Evolutionary conservation across 2,888 invertebrate species (phyloP).

Genomic region (Pterobdella sp.): DNA sequence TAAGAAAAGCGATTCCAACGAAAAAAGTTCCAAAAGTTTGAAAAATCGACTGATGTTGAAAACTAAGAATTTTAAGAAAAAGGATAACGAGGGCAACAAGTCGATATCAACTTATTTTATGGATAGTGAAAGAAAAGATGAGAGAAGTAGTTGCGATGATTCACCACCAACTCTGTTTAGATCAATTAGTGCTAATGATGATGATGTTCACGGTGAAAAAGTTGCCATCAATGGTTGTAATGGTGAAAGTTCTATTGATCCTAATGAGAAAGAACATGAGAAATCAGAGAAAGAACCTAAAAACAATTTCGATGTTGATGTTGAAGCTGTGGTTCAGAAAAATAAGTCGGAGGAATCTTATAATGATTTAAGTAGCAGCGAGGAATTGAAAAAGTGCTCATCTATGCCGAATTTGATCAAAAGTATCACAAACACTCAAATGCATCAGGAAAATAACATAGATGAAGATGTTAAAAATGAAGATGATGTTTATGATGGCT

Average conservation of each 20-base stretch:
- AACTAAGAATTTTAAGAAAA: neutral
- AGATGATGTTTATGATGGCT: neutral
- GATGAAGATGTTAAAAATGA: neutral
- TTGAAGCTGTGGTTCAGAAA: neutral
- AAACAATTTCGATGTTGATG: neutral
- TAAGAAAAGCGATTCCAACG: neutral
- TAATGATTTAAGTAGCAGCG: neutral
- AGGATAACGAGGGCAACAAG: neutral
- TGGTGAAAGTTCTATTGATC: neutral
- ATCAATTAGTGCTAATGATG: neutral
- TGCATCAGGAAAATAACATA: neutral
- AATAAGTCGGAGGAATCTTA: too few relatives aligned
- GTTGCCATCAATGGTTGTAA: neutral
- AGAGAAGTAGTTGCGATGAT: neutral
- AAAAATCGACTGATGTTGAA: neutral
- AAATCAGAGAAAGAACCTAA: neutral
- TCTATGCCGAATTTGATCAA: neutral
- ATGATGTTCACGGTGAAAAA: neutral
- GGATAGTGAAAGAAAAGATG: neutral
- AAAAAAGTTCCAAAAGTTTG: neutral
- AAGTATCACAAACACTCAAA: neutral
- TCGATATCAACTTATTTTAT: neutral
- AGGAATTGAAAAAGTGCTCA: neutral
- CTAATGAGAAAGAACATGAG: neutral
- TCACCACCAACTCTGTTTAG: neutral